Base-by-base conservation (phyloP, 2,113 vertebrate species). In the Trematomus loennbergii region DNA sequence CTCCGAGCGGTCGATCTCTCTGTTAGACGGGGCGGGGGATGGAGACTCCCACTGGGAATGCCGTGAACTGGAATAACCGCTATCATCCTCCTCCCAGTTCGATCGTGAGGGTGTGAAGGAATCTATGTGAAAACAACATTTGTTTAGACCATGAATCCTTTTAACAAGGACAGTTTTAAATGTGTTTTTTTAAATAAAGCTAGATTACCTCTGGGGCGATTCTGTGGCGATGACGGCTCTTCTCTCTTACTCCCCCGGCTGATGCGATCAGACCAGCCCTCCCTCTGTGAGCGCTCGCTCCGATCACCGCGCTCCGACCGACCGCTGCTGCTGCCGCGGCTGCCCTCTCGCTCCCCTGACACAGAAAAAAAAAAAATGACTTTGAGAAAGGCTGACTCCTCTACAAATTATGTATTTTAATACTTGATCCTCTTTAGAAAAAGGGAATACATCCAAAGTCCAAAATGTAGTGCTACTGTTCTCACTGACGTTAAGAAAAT, bases 1-100 rank as follows among this genome's bases (percentile, higher is more conserved):
- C 78, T 98, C 97, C 11, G 96, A 96, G 36, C 95, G 93, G 50
- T 99, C 98, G 0, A 92, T 92, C 59, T 99, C 98, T 76, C 92
- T 93, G 58, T 64, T 91, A n/a, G 97, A 98, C 6, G 95, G 96
- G 0, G 93, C 69, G 0, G 98, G 98, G 9, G 97, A 99, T 0
- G 98, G 98, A 1, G 97, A 98, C 61, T 99, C 98, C 98, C 98
- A 99, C 72, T 99, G 97, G 0, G 98, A 98, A 75, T 96, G 97
- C 15, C 94, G 95, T 0, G 95, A 88, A 11, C 90, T 95, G 68
- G 88, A 83, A 84, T 78, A 97, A 55, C 96, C 94, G 9, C 95
- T 92, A 62, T 99, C 98, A 16, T 99, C 98, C 64, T 99, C 98
- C 50, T 99, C 98, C 98, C 98, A 99, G 85, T 97, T 95, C 11